A percentile compares a stretch with the other conserved stretches of the same genome.
These are phyloP conservation scores for Drosophila mercatorum DNA, from an alignment of 2,888 invertebrate species.

Conservation along the genomic window DNA sequence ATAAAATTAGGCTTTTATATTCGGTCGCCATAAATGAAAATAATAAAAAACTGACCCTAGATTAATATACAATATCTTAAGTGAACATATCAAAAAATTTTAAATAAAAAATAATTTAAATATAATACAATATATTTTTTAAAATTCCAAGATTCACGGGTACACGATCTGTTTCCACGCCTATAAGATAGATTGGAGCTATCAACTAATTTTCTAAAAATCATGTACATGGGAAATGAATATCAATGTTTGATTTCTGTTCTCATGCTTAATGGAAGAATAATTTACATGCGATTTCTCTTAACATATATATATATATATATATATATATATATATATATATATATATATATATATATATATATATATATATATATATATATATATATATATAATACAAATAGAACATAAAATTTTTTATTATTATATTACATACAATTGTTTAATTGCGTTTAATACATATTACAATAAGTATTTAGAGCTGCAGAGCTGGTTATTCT, in stretches of 20 bases:
- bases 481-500: slow-evolving; percentile 39
- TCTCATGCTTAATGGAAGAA: slow-evolving; percentile 72
- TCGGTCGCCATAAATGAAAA: no score
- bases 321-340: slow-evolving; percentile 8
- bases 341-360: slow-evolving; percentile 30
- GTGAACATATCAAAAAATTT: no score
- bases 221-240: neutral
- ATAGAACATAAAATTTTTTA: slow-evolving; percentile 30
- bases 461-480: slow-evolving; percentile 42
- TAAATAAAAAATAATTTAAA: no score
- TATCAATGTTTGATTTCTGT: slow-evolving; percentile 14
- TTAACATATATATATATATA: slow-evolving; percentile 45
- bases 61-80: no score
- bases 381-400: slow-evolving; percentile 21
- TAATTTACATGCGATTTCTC: slow-evolving; percentile 65
- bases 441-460: slow-evolving; percentile 72
- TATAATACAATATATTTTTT: no score
- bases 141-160: no score
- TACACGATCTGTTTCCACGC: no score
- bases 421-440: slow-evolving; percentile 64
- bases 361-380: slow-evolving; percentile 12
- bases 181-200: neutral
- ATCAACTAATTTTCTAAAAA: neutral
- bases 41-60: no score
- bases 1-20: no score